Conservation (phyloP, 2,888 invertebrate genomes). For the Keiferia lycopersicella region DNA sequence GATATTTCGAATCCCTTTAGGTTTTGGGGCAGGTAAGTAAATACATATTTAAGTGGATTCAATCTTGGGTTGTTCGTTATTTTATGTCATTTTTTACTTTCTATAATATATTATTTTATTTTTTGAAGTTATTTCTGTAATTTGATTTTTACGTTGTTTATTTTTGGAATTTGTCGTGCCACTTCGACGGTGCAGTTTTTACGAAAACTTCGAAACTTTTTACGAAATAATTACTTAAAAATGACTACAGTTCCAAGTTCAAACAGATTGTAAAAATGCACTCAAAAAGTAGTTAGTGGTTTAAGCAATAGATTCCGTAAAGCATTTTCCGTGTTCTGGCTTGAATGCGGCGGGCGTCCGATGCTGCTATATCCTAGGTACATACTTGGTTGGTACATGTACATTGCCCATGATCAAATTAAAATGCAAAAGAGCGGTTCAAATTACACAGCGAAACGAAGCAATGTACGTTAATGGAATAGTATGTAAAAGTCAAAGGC, state of each 20-base stretch:
- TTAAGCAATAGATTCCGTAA: slow-evolving; percentile 69
- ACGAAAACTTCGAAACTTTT: no score
- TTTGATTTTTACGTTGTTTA: not conserved
- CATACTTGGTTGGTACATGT: not conserved
- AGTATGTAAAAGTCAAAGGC: not conserved
- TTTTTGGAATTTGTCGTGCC: no score
- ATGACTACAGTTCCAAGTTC: no score
- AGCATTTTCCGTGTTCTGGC: slow-evolving; percentile 71
- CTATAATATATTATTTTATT: not conserved
- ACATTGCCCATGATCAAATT: slow-evolving; percentile 11
- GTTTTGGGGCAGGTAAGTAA: slow-evolving; percentile 3
- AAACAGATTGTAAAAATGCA: not conserved
- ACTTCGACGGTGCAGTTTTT: no score
- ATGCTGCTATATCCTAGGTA: not conserved
- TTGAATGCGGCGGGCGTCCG: slow-evolving; percentile 42
- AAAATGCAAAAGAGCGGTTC: slow-evolving; percentile 14
- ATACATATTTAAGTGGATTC: slow-evolving; percentile 3
- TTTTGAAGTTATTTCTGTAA: not conserved
- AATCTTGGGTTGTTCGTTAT: not conserved
- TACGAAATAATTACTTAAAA: not conserved
- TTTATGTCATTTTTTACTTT: not conserved
- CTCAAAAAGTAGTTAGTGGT: slow-evolving; percentile 60
- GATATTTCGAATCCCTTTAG: slow-evolving; percentile 4
- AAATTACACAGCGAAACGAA: not conserved
- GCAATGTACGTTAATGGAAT: not conserved